Evolutionary conservation across 2,797 vertebrate genomes (phyloP).

Genomic region (Sebastes minor): DNA sequence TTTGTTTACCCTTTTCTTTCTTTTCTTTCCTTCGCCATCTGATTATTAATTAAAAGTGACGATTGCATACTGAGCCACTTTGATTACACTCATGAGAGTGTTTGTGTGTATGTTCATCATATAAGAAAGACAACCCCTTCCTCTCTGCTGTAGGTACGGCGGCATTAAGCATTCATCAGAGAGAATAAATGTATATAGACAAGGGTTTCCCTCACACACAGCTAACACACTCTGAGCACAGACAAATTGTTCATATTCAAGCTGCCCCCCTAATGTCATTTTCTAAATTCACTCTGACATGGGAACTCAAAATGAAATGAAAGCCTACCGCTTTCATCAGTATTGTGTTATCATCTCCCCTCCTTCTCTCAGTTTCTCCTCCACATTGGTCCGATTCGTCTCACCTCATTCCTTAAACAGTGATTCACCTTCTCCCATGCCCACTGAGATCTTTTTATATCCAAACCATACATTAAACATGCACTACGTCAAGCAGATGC

Average conservation of each 20-base stretch:
- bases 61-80: not conserved
- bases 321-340: slow-evolving; percentile 71
- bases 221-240: slow-evolving; percentile 60
- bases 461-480: slow-evolving; percentile 61
- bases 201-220: slow-evolving; percentile 51
- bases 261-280: slow-evolving; percentile 63
- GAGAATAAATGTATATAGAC: slow-evolving; percentile 63
- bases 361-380: slow-evolving; percentile 27
- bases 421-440: slow-evolving; percentile 64
- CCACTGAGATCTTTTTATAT: slow-evolving; percentile 61
- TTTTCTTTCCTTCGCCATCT: not conserved
- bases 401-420: slow-evolving; percentile 66
- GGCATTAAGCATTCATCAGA: slow-evolving; percentile 57
- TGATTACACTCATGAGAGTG: not conserved
- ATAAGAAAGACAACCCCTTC: not conserved
- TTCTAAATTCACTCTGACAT: slow-evolving; percentile 71
- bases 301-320: slow-evolving; percentile 73
- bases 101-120: not conserved
- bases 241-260: slow-evolving; percentile 72
- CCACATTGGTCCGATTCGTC: slow-evolving; percentile 59
- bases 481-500: slow-evolving; percentile 50
- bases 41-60: slow-evolving; percentile 9
- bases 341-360: slow-evolving; percentile 68
- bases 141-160: slow-evolving; percentile 13
- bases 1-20: not conserved